Evolutionary conservation across 2,888 invertebrate species (phyloP).

Genomic region (Diogma glabrata): DNA sequence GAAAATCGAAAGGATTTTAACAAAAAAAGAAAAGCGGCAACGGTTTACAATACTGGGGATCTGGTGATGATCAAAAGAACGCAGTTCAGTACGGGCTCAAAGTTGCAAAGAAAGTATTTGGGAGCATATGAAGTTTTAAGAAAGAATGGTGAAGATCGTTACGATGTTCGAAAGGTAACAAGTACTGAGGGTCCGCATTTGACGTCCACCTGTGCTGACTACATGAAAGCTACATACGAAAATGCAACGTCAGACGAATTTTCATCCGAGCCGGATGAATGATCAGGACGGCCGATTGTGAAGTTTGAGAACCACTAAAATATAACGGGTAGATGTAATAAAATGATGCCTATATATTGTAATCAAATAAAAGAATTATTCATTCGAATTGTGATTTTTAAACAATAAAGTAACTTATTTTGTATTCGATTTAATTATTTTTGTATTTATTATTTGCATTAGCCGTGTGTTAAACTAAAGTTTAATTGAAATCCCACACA

Average conservation of each 20-base stretch:
- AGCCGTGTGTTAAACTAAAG: too few species aligned
- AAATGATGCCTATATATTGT: too few species aligned
- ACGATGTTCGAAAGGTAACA: background rate
- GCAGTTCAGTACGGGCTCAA: background rate
- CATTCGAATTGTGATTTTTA: too few species aligned
- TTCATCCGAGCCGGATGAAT: background rate
- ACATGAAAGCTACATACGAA: too few species aligned
- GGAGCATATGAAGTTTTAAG: slow-evolving; percentile 2
- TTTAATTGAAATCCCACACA: too few species aligned
- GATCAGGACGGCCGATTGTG: background rate
- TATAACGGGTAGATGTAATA: too few species aligned
- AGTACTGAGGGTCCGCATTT: background rate
- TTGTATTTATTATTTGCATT: too few species aligned
- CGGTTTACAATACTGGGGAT: background rate
- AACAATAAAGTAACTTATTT: too few species aligned
- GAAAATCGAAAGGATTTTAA: slow-evolving; percentile 9
- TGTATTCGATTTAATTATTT: too few species aligned
- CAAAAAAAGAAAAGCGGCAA: slow-evolving; percentile 7
- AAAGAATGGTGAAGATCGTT: background rate
- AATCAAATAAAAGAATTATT: too few species aligned
- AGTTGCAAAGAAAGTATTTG: background rate
- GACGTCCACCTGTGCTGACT: background rate
- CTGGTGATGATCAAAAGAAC: slow-evolving; percentile 5
- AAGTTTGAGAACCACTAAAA: too few species aligned
- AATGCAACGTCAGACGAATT: too few species aligned